phyloP scores from a whole-genome alignment of 2,113 vertebrate genomes.

The Isurus oxyrinchus region DNA sequence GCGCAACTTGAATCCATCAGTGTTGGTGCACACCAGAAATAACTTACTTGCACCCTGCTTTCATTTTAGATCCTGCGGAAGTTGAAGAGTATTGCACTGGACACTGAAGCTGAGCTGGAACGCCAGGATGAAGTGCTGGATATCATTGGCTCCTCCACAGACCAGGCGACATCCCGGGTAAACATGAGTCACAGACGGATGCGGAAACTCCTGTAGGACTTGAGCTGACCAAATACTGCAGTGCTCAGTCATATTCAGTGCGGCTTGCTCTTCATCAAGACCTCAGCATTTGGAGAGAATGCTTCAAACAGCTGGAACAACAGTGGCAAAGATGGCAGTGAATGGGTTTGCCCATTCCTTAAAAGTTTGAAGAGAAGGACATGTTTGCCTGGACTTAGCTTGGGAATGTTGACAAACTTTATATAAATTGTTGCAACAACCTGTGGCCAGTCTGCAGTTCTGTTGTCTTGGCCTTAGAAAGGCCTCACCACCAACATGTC shows the following conservation, averaged over 20 bases:
- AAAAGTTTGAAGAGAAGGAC: not conserved
- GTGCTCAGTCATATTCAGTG: not conserved
- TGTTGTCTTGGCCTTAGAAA: not conserved
- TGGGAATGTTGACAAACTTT: not conserved
- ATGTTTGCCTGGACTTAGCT: not conserved
- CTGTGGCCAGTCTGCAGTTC: not conserved
- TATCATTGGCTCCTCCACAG: conserved; percentile 62
- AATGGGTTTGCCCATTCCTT: not conserved
- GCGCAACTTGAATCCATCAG: not conserved
- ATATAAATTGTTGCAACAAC: not conserved
- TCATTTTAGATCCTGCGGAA: conserved; percentile 77
- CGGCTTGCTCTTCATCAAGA: not conserved
- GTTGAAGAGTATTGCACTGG: conserved; percentile 80
- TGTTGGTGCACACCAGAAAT: not conserved
- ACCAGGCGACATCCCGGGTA: conserved; percentile 63
- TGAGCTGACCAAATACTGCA: not conserved
- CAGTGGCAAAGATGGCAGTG: not conserved
- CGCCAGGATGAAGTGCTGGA: conserved; percentile 80
- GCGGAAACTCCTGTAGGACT: conserved; percentile 65
- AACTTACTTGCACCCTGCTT: not conserved
- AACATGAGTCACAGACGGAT: conserved; percentile 77
- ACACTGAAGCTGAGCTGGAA: conserved; percentile 78
- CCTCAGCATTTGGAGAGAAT: not conserved
- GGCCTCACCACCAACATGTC: not conserved
- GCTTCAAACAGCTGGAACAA: not conserved